phyloP scores from a whole-genome alignment of 2,888 invertebrate species.

The Isoperla grammatica region DNA sequence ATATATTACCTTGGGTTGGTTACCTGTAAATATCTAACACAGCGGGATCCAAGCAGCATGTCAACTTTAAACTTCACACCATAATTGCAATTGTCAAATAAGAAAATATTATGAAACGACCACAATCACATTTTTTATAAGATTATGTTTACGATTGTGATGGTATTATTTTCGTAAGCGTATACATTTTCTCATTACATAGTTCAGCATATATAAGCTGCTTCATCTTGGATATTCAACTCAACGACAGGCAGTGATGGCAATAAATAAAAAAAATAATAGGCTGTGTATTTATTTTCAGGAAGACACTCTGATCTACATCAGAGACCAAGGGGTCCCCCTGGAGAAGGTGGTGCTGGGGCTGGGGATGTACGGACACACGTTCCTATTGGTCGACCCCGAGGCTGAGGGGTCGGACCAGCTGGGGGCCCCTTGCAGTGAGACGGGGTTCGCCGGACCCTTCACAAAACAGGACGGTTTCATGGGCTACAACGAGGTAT shows the following conservation, averaged over 20 bases:
- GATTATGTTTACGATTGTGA: too few species aligned
- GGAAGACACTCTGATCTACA: slow-evolving; percentile 3
- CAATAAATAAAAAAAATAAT: slow-evolving; percentile 35
- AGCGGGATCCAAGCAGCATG: too few species aligned
- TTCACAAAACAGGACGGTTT: slow-evolving; percentile 75
- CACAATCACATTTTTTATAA: too few species aligned
- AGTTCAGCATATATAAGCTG: neutral
- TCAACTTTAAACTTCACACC: too few species aligned
- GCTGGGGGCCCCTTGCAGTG: slow-evolving; percentile 52
- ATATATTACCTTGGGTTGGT: too few species aligned
- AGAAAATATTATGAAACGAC: too few species aligned
- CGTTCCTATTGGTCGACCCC: slow-evolving; percentile 8
- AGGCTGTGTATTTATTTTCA: slow-evolving; percentile 37
- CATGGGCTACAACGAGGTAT: slow-evolving; percentile 82
- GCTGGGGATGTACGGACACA: slow-evolving; percentile 29
- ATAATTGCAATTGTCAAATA: too few species aligned
- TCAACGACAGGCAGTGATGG: slow-evolving; percentile 21
- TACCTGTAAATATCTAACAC: too few species aligned
- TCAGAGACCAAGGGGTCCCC: slow-evolving; percentile 22
- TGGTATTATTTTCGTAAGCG: too few species aligned
- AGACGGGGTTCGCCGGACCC: slow-evolving; percentile 67
- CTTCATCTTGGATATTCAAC: neutral
- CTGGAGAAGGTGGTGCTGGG: slow-evolving; percentile 33
- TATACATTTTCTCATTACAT: neutral
- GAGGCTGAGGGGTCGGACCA: neutral